These are phyloP conservation scores for Leptarthrus brevirostris DNA, from an alignment of 2,888 invertebrate species.

Conservation along the genomic window DNA sequence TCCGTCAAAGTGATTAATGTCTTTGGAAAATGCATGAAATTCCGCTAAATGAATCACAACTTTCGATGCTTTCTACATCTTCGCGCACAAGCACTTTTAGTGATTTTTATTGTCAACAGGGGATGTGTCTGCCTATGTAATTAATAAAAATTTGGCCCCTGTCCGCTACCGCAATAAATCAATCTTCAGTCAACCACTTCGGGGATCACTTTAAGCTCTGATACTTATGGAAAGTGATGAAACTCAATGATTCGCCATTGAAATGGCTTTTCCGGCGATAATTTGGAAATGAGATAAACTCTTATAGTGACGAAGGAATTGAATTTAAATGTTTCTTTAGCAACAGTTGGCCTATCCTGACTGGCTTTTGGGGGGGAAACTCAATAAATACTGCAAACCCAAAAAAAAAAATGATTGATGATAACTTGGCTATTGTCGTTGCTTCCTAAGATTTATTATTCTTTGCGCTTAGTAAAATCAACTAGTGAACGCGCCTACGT, in stretches of 20 bases:
- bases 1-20: slow-evolving; percentile 66
- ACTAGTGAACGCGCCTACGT: background rate
- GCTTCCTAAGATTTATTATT: background rate
- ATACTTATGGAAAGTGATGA: background rate
- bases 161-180: slow-evolving; percentile 20
- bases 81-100: slow-evolving; percentile 8
- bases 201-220: background rate
- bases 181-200: slow-evolving; percentile 7
- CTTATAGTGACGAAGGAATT: background rate
- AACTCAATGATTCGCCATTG: background rate
- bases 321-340: background rate
- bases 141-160: slow-evolving; percentile 28
- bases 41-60: slow-evolving; percentile 67
- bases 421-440: background rate
- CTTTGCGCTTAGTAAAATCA: background rate
- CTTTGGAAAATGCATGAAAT: slow-evolving; percentile 67
- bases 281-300: background rate
- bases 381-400: background rate
- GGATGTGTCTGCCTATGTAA: slow-evolving; percentile 24
- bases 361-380: too few relatives aligned
- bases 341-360: background rate
- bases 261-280: background rate
- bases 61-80: slow-evolving; percentile 21
- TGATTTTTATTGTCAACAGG: slow-evolving; percentile 40
- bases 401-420: slow-evolving; percentile 13